Percentiles rank a stretch among this genome's conserved stretches.
These are phyloP conservation scores for Plutella xylostella DNA, from an alignment of 2,888 invertebrate genomes.

Conservation along the genomic window DNA sequence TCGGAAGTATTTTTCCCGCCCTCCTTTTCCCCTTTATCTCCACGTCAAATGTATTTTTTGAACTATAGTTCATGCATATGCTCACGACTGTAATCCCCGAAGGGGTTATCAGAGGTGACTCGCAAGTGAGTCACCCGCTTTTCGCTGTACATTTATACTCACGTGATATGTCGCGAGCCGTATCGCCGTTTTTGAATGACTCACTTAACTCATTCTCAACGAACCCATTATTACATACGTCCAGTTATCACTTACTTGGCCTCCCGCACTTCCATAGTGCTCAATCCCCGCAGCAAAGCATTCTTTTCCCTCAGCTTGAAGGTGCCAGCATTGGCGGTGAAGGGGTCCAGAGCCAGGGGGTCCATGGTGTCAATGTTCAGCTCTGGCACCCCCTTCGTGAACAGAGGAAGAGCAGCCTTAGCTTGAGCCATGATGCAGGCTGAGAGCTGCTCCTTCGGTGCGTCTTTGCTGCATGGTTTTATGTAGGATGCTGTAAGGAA, in stretches of 20 bases:
- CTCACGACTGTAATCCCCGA: too few relatives aligned
- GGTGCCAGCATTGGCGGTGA: constrained; percentile 17
- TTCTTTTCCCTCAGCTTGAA: constrained; percentile 19
- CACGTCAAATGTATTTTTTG: too few relatives aligned
- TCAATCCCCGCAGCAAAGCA: constrained; percentile 18
- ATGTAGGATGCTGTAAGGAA: constrained; percentile 17
- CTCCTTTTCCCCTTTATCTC: too few relatives aligned
- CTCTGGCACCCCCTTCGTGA: constrained; percentile 19
- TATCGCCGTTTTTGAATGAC: too few relatives aligned
- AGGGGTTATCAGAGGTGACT: too few relatives aligned
- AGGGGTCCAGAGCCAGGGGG: constrained; percentile 16
- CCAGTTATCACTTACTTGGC: constrained; percentile 18
- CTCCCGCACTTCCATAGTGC: constrained; percentile 18
- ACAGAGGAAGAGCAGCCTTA: constrained; percentile 9
- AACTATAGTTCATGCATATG: too few relatives aligned
- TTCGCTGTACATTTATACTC: too few relatives aligned
- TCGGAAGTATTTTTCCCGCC: too few relatives aligned
- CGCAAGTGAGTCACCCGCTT: too few relatives aligned
- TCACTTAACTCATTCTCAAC: not conserved
- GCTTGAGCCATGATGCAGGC: constrained; percentile 18
- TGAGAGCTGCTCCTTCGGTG: constrained; percentile 13
- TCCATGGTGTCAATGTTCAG: constrained; percentile 18
- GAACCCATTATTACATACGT: not conserved
- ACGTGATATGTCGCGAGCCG: too few relatives aligned
- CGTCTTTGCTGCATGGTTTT: constrained; percentile 16